Conservation (phyloP, 2,888 invertebrate species). For the Stenichneumon culpator region DNA sequence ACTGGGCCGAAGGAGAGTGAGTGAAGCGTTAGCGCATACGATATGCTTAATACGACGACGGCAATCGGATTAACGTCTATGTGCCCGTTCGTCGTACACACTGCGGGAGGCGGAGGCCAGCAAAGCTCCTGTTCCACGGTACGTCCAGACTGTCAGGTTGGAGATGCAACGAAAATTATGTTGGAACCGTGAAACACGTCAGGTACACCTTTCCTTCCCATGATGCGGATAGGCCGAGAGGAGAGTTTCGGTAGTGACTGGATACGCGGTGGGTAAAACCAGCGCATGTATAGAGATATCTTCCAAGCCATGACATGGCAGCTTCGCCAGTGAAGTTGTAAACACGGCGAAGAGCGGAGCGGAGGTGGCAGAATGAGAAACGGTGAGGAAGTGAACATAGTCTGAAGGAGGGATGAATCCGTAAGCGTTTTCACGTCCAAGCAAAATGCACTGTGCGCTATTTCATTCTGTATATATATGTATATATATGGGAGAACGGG, state of each 20-base stretch:
- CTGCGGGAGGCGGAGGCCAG: neutral
- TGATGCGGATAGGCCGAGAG: slow-evolving; percentile 1
- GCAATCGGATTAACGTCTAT: slow-evolving; percentile 50
- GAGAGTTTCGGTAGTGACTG: slow-evolving; percentile 23
- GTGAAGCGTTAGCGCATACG: slow-evolving; percentile 36
- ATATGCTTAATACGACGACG: slow-evolving; percentile 51
- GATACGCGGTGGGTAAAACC: slow-evolving; percentile 17
- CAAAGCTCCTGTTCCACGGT: neutral
- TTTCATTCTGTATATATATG: neutral
- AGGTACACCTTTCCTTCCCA: slow-evolving; percentile 44
- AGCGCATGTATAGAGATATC: neutral
- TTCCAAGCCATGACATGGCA: neutral
- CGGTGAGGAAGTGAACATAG: slow-evolving; percentile 20
- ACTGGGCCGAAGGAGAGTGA: neutral
- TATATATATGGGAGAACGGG: neutral
- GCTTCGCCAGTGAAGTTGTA: slow-evolving; percentile 41
- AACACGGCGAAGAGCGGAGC: slow-evolving; percentile 40
- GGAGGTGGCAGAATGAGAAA: slow-evolving; percentile 51
- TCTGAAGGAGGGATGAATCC: slow-evolving; percentile 39
- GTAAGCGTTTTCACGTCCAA: slow-evolving; percentile 63
- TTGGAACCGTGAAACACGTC: slow-evolving; percentile 50
- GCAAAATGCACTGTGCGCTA: slow-evolving; percentile 50
- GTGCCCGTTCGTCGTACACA: neutral
- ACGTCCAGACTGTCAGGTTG: slow-evolving; percentile 27
- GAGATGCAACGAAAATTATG: slow-evolving; percentile 44